Evolutionary conservation across 2,888 invertebrate genomes (phyloP).

Genomic region (Oeneis ivallda): DNA sequence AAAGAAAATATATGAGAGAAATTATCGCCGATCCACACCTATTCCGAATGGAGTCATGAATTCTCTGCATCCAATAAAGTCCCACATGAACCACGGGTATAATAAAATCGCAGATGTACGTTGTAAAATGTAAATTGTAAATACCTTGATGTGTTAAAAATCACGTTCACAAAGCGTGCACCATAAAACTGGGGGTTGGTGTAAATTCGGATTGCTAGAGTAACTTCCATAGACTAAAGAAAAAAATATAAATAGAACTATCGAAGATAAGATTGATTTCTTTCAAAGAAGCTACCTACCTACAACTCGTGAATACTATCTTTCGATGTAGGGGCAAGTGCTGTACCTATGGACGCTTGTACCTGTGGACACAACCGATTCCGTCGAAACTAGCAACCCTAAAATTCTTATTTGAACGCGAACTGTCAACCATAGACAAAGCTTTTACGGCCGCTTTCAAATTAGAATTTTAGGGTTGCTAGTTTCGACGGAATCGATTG

Average conservation of each 20-base stretch:
- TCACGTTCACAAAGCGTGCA: conserved; percentile 65
- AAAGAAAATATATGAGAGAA: neutral
- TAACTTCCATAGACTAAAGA: conserved; percentile 38
- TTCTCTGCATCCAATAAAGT: conserved; percentile 41
- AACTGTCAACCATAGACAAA: too few species aligned
- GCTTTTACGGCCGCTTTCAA: too few species aligned
- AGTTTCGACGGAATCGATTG: too few species aligned
- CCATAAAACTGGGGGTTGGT: conserved; percentile 65
- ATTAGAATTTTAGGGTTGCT: too few species aligned
- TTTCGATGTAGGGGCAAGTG: too few species aligned
- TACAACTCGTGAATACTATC: too few species aligned
- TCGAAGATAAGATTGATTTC: neutral
- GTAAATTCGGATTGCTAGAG: conserved; percentile 66
- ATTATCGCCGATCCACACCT: conserved; percentile 14
- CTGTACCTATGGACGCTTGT: too few species aligned
- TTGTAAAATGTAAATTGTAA: conserved; percentile 69
- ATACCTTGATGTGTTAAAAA: conserved; percentile 68
- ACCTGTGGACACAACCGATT: too few species aligned
- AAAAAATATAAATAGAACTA: neutral
- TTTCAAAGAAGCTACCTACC: neutral
- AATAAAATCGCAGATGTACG: conserved; percentile 55
- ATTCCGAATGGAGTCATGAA: conserved; percentile 21
- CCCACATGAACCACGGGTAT: conserved; percentile 41
- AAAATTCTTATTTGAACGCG: too few species aligned
- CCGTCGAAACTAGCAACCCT: too few species aligned